A percentile compares a stretch with the other conserved stretches of the same genome.
Evolutionary conservation across 2,888 invertebrate species (phyloP).

Genomic region (Lasius platythorax): DNA sequence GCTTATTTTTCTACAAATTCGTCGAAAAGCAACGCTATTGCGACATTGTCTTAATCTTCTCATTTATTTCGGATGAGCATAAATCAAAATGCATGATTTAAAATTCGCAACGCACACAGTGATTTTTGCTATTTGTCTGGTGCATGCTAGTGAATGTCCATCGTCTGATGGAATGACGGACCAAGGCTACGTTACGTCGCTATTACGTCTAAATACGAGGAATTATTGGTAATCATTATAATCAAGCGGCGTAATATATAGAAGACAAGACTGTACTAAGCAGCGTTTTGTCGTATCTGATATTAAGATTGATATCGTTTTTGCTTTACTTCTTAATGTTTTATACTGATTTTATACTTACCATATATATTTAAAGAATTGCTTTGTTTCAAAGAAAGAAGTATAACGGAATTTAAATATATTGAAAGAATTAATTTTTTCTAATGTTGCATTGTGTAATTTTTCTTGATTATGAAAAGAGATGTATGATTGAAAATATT

Average conservation of each 20-base stretch:
- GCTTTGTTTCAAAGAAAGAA: background rate
- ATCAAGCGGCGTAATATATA: conserved; percentile 66
- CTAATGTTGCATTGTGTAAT: background rate
- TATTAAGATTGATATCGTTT: background rate
- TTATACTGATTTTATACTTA: background rate
- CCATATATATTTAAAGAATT: background rate
- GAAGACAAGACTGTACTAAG: conserved; percentile 30
- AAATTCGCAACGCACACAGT: conserved; percentile 14
- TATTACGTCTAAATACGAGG: conserved; percentile 78
- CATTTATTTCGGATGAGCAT: conserved; percentile 16
- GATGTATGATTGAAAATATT: background rate
- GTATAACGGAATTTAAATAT: background rate
- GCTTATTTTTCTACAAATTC: conserved; percentile 23
- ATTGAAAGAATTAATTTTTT: background rate
- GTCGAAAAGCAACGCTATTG: background rate
- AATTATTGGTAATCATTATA: conserved; percentile 80
- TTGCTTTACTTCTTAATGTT: background rate
- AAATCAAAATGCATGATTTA: conserved; percentile 15
- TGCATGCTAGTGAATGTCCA: conserved; percentile 43
- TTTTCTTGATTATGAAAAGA: background rate
- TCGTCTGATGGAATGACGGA: conserved; percentile 56
- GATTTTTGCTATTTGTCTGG: conserved; percentile 44
- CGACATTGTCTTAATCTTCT: background rate
- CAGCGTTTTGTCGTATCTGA: conserved; percentile 6
- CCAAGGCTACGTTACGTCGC: conserved; percentile 65